A percentile compares a stretch with the other conserved stretches of the same genome.
Evolutionary conservation across 2,888 invertebrate species (phyloP).

Genomic region (Gandaritis pyraliata): DNA sequence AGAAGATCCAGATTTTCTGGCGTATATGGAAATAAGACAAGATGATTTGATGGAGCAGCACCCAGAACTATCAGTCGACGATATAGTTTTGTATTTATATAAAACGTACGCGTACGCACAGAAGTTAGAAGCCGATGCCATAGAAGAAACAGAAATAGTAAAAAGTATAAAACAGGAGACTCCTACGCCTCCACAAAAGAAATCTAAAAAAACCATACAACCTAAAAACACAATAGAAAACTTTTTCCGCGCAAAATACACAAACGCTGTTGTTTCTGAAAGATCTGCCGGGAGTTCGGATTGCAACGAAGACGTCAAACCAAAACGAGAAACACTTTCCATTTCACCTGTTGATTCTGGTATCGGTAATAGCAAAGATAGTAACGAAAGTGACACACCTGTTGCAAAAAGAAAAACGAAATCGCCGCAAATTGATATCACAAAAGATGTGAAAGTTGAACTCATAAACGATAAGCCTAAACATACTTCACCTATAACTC

Average conservation of each 20-base stretch:
- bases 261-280: slow-evolving; percentile 45
- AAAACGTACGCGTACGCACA: slow-evolving; percentile 76
- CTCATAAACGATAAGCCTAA: slow-evolving; percentile 12
- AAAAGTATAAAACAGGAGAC: slow-evolving; percentile 23
- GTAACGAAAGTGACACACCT: slow-evolving; percentile 13
- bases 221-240: slow-evolving; percentile 40
- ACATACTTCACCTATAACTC: slow-evolving; percentile 14
- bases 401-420: slow-evolving; percentile 11
- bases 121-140: slow-evolving; percentile 51
- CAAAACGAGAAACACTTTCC: slow-evolving; percentile 36
- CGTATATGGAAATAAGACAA: slow-evolving; percentile 77
- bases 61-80: slow-evolving; percentile 76
- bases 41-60: slow-evolving; percentile 79
- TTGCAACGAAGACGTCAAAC: slow-evolving; percentile 12
- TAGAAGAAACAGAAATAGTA: slow-evolving; percentile 30
- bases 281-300: slow-evolving; percentile 4
- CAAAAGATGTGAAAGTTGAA: slow-evolving; percentile 28
- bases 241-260: slow-evolving; percentile 26
- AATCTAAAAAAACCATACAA: slow-evolving; percentile 30
- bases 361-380: slow-evolving; percentile 29
- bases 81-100: slow-evolving; percentile 76
- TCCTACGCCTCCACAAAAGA: slow-evolving; percentile 6
- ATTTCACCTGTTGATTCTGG: slow-evolving; percentile 39
- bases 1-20: slow-evolving; percentile 74
- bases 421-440: slow-evolving; percentile 10